A percentile compares a stretch with the other conserved stretches of the same genome.
phyloP scores from a whole-genome alignment of 2,888 invertebrate species.

The Linnaemya tessellans region DNA sequence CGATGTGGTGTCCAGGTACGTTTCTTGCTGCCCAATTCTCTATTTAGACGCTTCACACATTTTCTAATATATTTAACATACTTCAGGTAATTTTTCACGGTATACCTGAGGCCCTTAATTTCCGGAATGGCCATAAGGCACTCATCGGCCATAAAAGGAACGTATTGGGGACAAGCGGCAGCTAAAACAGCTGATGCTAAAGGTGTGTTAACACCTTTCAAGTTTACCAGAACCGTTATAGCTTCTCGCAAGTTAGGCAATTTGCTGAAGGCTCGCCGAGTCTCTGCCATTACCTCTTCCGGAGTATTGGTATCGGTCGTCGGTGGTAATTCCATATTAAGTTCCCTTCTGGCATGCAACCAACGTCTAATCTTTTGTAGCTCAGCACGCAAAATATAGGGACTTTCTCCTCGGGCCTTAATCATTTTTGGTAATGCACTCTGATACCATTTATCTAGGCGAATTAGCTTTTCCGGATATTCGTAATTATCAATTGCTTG shows the following conservation, averaged over 20 bases:
- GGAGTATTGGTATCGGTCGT: constrained; percentile 97
- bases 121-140: constrained; percentile 97
- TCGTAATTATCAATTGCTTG: constrained; percentile 94
- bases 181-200: constrained; percentile 96
- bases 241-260: constrained; percentile 96
- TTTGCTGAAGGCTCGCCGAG: constrained; percentile 96
- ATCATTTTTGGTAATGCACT: constrained; percentile 96
- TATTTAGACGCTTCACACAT: constrained; percentile 93
- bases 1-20: constrained; percentile 88
- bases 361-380: constrained; percentile 98
- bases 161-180: constrained; percentile 95
- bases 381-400: constrained; percentile 96
- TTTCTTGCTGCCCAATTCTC: constrained; percentile 85
- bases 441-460: constrained; percentile 98
- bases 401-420: constrained; percentile 95
- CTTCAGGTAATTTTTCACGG: constrained; percentile 97
- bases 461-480: constrained; percentile 96
- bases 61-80: constrained; percentile 94
- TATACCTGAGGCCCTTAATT: constrained; percentile 97
- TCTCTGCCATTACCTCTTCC: constrained; percentile 94
- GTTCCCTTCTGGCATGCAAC: constrained; percentile 97
- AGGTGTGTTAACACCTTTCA: constrained; percentile 97
- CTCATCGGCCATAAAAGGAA: constrained; percentile 98
- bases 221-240: constrained; percentile 94
- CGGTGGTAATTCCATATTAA: constrained; percentile 95